Base-by-base conservation (phyloP, 1,140 invertebrate genomes). In the Harlomillsia oculata region DNA sequence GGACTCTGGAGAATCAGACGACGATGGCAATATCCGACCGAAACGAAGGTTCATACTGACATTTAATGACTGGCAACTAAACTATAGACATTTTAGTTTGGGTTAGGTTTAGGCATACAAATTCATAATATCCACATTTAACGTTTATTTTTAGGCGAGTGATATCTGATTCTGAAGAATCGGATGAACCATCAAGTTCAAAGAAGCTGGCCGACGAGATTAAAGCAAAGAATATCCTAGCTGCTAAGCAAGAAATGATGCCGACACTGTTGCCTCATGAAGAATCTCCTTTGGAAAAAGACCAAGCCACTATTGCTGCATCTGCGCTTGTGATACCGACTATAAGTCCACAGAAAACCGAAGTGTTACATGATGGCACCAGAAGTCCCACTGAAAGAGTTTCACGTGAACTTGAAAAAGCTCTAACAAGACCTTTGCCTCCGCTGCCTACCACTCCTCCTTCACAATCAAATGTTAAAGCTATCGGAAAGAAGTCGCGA, bases 41-140 rank as follows among this genome's bases (percentile, higher is more conserved):
- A 68, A 82, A 78, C 16, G 81, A 82, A 81, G 69, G 81, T 82
- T 69, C 74, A 68, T 70, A n/a, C n/a, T n/a, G n/a, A n/a, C n/a
- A n/a, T n/a, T n/a, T n/a, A n/a, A n/a, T n/a, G n/a, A n/a, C n/a
- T n/a, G n/a, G n/a, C n/a, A n/a, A n/a, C n/a, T n/a, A n/a, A n/a
- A n/a, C n/a, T n/a, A n/a, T n/a, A n/a, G n/a, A n/a, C n/a, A n/a
- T 60, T 53, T 36, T 63, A 28, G 13, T 46, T 20, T 23, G 13
- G 16, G 28, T 55, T 39, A 23, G 8, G 21, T 30, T 50, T n/a
- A n/a, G n/a, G n/a, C n/a, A n/a, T n/a, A n/a, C n/a, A n/a, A n/a
- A n/a, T n/a, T n/a, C n/a, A n/a, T n/a, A n/a, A n/a, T n/a, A n/a
- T 16, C 8, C 14, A 39, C 6, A 41, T 14, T 16, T 11, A 14